These are phyloP conservation scores for Torymus texanus DNA, from an alignment of 2,888 invertebrate species.

Conservation along the genomic window DNA sequence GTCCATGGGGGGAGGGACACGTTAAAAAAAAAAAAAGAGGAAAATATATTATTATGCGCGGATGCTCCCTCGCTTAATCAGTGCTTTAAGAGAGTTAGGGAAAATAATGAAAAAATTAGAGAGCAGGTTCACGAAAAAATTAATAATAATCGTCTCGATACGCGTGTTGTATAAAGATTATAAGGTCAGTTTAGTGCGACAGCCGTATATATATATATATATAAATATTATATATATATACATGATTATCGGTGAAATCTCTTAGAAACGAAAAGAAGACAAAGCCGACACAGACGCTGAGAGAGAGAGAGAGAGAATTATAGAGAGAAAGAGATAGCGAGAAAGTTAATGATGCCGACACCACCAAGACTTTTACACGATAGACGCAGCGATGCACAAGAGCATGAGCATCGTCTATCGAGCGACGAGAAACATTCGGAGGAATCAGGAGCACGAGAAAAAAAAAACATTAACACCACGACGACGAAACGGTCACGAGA, in stretches of 20 bases:
- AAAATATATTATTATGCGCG: slow-evolving; percentile 58
- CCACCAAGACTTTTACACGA: slow-evolving; percentile 44
- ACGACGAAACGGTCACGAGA: slow-evolving; percentile 4
- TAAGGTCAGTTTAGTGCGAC: slow-evolving; percentile 55
- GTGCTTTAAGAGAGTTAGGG: slow-evolving; percentile 72
- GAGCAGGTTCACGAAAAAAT: slow-evolving; percentile 24
- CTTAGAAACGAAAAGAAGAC: slow-evolving; percentile 50
- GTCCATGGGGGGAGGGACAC: slow-evolving; percentile 72
- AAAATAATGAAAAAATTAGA: slow-evolving; percentile 51
- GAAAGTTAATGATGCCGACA: slow-evolving; percentile 57
- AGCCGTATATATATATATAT: slow-evolving; percentile 44
- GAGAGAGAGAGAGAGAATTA: slow-evolving; percentile 42
- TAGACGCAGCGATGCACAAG: background rate
- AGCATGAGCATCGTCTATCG: background rate
- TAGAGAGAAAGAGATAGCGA: slow-evolving; percentile 49
- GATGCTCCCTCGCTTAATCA: slow-evolving; percentile 75
- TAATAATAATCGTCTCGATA: slow-evolving; percentile 41
- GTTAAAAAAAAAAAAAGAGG: slow-evolving; percentile 66
- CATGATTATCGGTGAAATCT: slow-evolving; percentile 50
- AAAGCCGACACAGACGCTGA: slow-evolving; percentile 53
- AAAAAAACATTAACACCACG: slow-evolving; percentile 12
- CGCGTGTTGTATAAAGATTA: slow-evolving; percentile 52
- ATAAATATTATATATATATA: slow-evolving; percentile 41
- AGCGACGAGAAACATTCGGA: background rate
- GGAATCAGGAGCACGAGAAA: background rate